These are phyloP conservation scores for Panorpa germanica DNA, from an alignment of 2,888 invertebrate species.

Conservation along the genomic window DNA sequence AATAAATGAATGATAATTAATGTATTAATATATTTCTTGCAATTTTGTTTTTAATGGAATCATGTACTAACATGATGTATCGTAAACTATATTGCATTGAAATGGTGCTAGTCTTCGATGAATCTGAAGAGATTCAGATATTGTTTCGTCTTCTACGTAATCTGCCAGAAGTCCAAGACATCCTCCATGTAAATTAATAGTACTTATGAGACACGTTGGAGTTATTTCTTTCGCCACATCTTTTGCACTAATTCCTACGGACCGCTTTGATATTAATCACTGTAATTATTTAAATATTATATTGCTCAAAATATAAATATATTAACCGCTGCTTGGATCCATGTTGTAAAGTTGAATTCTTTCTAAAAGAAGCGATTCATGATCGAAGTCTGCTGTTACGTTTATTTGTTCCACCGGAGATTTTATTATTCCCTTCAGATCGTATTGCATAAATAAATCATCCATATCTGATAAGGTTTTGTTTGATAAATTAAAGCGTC, in stretches of 20 bases:
- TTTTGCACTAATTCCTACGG: slow-evolving; percentile 13
- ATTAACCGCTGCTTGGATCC: too few species aligned
- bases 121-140: slow-evolving; percentile 32
- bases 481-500: slow-evolving; percentile 44
- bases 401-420: too few species aligned
- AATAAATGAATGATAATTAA: too few species aligned
- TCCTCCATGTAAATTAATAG: too few species aligned
- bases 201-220: slow-evolving; percentile 28
- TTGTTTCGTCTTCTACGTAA: slow-evolving; percentile 29
- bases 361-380: too few species aligned
- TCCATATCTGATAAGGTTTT: slow-evolving; percentile 22
- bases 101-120: slow-evolving; percentile 59
- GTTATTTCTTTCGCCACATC: slow-evolving; percentile 24
- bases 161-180: slow-evolving; percentile 38
- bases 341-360: too few species aligned
- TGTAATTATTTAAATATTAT: too few species aligned
- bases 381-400: too few species aligned
- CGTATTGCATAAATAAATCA: slow-evolving; percentile 13
- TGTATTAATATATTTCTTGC: too few species aligned
- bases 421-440: slow-evolving; percentile 12
- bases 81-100: slow-evolving; percentile 45
- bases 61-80: slow-evolving; percentile 21
- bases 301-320: too few species aligned
- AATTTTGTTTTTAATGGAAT: slow-evolving; percentile 8
- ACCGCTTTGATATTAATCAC: neutral